phyloP scores from a whole-genome alignment of 1,140 invertebrate species.

The Microplitis demolitor region DNA sequence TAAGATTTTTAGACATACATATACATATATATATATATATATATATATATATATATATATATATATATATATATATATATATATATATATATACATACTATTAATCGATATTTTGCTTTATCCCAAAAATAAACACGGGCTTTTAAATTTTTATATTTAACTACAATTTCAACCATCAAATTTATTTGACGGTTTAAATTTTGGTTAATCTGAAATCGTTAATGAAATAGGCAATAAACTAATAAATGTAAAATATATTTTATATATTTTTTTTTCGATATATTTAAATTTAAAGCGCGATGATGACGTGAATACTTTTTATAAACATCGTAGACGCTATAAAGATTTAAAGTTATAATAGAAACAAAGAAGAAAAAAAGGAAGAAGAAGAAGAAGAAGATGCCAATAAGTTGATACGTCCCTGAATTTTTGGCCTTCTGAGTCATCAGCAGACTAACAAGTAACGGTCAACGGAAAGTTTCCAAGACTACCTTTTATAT shows the following conservation, averaged over 20 bases:
- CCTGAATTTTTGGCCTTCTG: slow-evolving; percentile 34
- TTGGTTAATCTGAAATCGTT: too few relatives aligned
- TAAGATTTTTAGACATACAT: background rate
- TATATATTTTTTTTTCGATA: too few relatives aligned
- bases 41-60: too few relatives aligned
- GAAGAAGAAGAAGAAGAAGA: background rate
- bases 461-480: slow-evolving; percentile 48
- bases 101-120: background rate
- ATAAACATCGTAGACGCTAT: background rate
- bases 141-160: too few relatives aligned
- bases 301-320: background rate
- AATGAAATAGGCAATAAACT: too few relatives aligned
- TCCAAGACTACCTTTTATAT: slow-evolving; percentile 25
- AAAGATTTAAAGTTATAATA: background rate
- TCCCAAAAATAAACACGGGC: background rate
- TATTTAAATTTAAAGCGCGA: too few relatives aligned
- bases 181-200: too few relatives aligned
- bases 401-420: slow-evolving; percentile 16
- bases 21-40: too few relatives aligned
- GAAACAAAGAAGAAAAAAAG: background rate
- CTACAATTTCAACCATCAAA: too few relatives aligned
- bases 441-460: slow-evolving; percentile 33
- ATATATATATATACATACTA: background rate
- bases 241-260: too few relatives aligned
- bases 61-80: background rate